phyloP scores from a whole-genome alignment of 2,888 invertebrate genomes.

The Erannis defoliaria region DNA sequence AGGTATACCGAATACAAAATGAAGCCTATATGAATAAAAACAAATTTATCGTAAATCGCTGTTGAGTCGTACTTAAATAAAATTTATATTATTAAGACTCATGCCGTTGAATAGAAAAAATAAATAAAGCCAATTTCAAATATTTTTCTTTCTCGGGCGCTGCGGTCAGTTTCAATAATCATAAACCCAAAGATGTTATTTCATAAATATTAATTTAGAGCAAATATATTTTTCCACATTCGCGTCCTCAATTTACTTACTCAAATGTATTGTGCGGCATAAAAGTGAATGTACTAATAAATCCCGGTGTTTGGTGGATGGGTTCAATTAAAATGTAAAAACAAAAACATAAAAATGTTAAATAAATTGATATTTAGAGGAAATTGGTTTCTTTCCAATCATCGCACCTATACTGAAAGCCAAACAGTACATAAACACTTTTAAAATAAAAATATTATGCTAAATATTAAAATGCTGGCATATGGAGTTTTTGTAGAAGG shows the following conservation, averaged over 20 bases:
- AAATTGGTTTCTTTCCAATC: constrained; percentile 24
- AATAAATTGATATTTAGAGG: constrained; percentile 21
- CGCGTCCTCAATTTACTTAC: neutral
- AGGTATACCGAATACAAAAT: no score
- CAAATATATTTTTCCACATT: neutral
- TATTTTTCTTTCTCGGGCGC: neutral
- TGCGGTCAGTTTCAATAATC: constrained; percentile 10
- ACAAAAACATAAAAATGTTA: constrained; percentile 16
- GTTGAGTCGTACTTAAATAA: no score
- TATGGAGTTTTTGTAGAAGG: neutral
- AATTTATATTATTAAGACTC: no score
- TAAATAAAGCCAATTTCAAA: neutral
- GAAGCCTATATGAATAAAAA: neutral
- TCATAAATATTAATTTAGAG: constrained; percentile 4
- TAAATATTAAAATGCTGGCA: constrained; percentile 2
- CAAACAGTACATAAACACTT: constrained; percentile 6
- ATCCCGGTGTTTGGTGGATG: constrained; percentile 2
- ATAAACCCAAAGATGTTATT: constrained; percentile 2
- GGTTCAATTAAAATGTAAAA: constrained; percentile 16
- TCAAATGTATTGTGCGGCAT: neutral
- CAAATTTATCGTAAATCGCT: no score
- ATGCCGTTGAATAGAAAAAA: neutral
- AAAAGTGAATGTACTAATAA: constrained; percentile 7
- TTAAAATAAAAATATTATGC: neutral
- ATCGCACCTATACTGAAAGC: constrained; percentile 23